Evolutionary conservation across 1,140 invertebrate species (phyloP).

Genomic region (Aethina tumida): DNA sequence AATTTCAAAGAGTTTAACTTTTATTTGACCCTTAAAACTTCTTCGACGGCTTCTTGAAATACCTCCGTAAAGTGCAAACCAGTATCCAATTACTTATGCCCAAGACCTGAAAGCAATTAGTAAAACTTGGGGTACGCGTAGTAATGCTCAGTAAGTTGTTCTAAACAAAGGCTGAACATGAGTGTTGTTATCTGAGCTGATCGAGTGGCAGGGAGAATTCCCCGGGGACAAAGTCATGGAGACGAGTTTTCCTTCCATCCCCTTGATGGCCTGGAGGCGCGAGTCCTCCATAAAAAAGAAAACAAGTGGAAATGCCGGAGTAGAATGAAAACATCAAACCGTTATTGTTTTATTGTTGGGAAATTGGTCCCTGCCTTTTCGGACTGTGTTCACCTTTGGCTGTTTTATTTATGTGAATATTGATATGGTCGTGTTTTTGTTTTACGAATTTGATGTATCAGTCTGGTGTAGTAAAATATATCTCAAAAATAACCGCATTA

Average conservation of each 20-base stretch:
- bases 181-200: constrained; percentile 29
- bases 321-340: constrained; percentile 19
- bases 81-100: constrained; percentile 12
- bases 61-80: constrained; percentile 1
- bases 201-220: constrained; percentile 23
- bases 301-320: constrained; percentile 13
- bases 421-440: no score
- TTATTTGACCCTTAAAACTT: no score
- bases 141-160: constrained; percentile 19
- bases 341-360: constrained; percentile 22
- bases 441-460: no score
- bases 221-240: constrained; percentile 19
- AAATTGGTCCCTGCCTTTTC: no score
- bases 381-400: no score
- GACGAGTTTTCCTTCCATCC: constrained; percentile 14
- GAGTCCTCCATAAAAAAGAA: constrained; percentile 6
- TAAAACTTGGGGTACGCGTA: constrained; percentile 17
- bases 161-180: constrained; percentile 26
- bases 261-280: constrained; percentile 4
- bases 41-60: no score
- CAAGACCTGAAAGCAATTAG: constrained; percentile 24
- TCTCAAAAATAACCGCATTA: no score
- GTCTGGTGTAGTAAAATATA: no score
- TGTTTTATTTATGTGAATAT: no score
- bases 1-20: no score